Conservation (phyloP, 2,113 vertebrate genomes). For the Scophthalmus maximus region DNA sequence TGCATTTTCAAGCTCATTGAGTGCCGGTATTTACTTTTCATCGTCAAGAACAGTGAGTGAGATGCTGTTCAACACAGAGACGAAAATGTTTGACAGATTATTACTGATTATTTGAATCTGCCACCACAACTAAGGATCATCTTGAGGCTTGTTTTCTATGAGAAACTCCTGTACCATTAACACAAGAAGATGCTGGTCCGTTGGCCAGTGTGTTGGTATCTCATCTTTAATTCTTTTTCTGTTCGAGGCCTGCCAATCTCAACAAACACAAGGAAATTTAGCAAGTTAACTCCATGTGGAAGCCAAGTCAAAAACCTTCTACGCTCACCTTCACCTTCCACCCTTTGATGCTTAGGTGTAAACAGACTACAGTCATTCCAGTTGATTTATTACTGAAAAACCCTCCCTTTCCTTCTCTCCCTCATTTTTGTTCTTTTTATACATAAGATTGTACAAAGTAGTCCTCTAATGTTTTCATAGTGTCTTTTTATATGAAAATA, state of each 20-base stretch:
- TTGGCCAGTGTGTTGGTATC: background rate
- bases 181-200: background rate
- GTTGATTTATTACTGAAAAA: constrained; percentile 56
- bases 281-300: constrained; percentile 10
- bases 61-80: constrained; percentile 14
- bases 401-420: constrained; percentile 54
- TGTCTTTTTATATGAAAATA: constrained; percentile 87
- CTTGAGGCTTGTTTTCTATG: constrained; percentile 8
- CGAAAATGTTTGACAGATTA: too few relatives aligned
- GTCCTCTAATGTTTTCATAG: constrained; percentile 87
- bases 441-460: constrained; percentile 84
- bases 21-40: constrained; percentile 26
- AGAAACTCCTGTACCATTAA: background rate
- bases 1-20: background rate
- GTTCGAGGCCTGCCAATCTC: constrained; percentile 22
- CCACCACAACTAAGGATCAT: constrained; percentile 19
- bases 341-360: constrained; percentile 56
- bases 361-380: constrained; percentile 54
- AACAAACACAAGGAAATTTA: constrained; percentile 25
- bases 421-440: constrained; percentile 79
- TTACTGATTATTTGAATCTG: background rate
- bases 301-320: constrained; percentile 6
- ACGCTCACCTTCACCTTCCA: constrained; percentile 31
- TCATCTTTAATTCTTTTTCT: constrained; percentile 29
- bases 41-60: constrained; percentile 42